Conservation (phyloP, 1,140 invertebrate genomes). For the Leptopilina clavipes region DNA sequence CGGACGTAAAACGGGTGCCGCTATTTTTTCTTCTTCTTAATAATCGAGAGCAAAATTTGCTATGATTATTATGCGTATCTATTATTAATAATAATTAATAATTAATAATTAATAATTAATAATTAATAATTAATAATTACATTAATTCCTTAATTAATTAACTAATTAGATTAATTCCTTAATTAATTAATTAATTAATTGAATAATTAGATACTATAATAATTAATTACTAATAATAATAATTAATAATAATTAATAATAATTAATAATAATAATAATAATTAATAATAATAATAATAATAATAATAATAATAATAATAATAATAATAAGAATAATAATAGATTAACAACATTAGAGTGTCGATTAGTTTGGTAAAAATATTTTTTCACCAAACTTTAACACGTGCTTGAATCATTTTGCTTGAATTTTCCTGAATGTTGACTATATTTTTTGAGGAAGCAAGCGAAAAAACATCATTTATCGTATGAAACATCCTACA, state of each 20-base stretch:
- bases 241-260: too few species aligned
- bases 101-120: too few species aligned
- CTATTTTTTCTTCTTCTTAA: not conserved
- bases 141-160: too few species aligned
- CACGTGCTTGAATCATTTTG: constrained; percentile 1
- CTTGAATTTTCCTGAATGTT: constrained; percentile 21
- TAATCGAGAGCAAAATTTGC: constrained; percentile 17
- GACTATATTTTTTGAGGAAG: constrained; percentile 9
- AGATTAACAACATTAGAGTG: constrained; percentile 29
- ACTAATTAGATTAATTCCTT: too few species aligned
- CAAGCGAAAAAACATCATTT: constrained; percentile 7
- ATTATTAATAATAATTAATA: too few species aligned
- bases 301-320: too few species aligned
- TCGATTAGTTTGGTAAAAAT: constrained; percentile 30
- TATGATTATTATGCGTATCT: constrained; percentile 25
- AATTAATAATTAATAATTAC: too few species aligned
- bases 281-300: too few species aligned
- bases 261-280: too few species aligned
- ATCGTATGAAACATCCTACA: constrained; percentile 22
- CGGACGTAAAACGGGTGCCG: constrained; percentile 21
- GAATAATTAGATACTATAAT: too few species aligned
- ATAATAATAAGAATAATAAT: not conserved
- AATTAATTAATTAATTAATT: too few species aligned
- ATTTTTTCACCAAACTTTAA: not conserved
- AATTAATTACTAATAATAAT: too few species aligned